Conservation (phyloP, 2,113 vertebrate species). For the Cervus canadensis region DNA sequence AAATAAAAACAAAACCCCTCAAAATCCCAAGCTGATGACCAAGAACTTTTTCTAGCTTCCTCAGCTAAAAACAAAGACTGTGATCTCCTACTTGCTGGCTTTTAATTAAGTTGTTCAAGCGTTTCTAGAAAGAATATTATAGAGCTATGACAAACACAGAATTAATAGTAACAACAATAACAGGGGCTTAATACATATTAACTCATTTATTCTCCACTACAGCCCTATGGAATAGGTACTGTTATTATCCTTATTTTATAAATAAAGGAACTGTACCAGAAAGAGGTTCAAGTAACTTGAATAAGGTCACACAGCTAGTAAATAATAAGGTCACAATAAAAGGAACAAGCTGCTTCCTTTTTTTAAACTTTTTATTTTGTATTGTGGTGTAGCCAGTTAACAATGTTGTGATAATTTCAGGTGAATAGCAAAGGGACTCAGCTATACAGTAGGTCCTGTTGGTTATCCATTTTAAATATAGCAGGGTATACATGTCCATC, state of each 20-base stretch:
- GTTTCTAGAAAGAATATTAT: neutral
- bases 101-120: neutral
- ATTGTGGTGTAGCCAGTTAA: neutral
- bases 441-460: neutral
- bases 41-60: neutral
- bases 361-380: neutral
- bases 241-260: neutral
- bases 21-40: neutral
- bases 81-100: neutral
- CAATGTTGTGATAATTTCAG: neutral
- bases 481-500: neutral
- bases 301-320: neutral
- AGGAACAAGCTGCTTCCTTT: neutral
- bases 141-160: neutral
- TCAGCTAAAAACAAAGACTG: slow-evolving; percentile 4
- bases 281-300: neutral
- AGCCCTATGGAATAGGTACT: neutral
- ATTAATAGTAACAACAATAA: neutral
- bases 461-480: neutral
- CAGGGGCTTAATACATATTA: neutral
- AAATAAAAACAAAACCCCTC: neutral
- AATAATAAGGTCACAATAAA: neutral
- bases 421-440: neutral
- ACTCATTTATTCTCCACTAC: neutral
- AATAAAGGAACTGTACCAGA: neutral